These are phyloP conservation scores for Lasius platythorax DNA, from an alignment of 2,888 invertebrate genomes.

Conservation along the genomic window DNA sequence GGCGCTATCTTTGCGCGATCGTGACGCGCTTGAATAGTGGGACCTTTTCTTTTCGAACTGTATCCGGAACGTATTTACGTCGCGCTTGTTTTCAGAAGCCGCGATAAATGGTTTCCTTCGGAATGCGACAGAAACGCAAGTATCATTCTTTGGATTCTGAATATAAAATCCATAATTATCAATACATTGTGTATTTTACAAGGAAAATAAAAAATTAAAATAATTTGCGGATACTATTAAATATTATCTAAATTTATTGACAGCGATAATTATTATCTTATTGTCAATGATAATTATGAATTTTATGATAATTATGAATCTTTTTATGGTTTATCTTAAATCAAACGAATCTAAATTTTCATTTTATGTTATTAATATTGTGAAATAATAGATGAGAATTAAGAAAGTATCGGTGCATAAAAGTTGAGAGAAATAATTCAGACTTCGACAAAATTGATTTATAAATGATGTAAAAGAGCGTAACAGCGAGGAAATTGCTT, in stretches of 20 bases:
- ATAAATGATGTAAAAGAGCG: slow-evolving; percentile 1
- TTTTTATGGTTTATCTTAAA: background rate
- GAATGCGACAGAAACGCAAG: background rate
- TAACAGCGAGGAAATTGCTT: slow-evolving; percentile 22
- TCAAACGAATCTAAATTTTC: background rate
- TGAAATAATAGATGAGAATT: background rate
- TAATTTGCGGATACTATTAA: background rate
- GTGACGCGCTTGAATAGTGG: slow-evolving; percentile 14
- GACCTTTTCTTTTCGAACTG: background rate
- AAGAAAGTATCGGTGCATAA: background rate
- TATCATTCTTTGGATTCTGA: background rate
- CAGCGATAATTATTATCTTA: background rate
- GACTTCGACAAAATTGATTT: slow-evolving; percentile 18
- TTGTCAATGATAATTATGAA: background rate
- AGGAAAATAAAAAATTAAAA: background rate
- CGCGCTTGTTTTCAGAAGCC: background rate
- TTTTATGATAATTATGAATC: background rate
- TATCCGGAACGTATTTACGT: background rate
- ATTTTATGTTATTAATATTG: background rate
- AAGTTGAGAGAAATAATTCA: background rate
- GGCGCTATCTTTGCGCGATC: slow-evolving; percentile 25
- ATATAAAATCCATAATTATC: background rate
- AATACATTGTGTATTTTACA: background rate
- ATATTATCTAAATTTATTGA: background rate
- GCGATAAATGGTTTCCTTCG: background rate